Percentiles rank a stretch among this genome's conserved stretches.
Evolutionary conservation across 2,113 vertebrate genomes (phyloP).

Genomic region (Oncorhynchus clarkii): DNA sequence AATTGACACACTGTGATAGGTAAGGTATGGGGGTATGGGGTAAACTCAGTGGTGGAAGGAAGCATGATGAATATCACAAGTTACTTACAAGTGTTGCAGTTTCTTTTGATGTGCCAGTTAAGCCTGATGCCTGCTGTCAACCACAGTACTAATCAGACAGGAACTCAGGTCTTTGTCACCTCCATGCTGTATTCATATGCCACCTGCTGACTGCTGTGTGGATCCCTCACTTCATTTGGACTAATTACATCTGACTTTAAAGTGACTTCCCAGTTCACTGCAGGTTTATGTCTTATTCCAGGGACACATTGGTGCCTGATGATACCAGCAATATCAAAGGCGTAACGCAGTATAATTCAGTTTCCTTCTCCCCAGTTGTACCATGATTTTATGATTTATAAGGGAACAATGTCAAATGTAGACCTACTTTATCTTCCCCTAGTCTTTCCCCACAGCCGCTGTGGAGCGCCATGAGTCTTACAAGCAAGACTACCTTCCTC

Average conservation of each 20-base stretch:
- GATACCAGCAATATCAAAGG: constrained; percentile 16
- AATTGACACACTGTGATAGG: constrained; percentile 38
- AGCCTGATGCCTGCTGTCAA: constrained; percentile 29
- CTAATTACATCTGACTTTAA: constrained; percentile 36
- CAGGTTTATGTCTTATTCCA: constrained; percentile 16
- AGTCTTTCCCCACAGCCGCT: not conserved
- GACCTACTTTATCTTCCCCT: too few species aligned
- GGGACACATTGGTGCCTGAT: constrained; percentile 18
- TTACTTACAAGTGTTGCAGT: constrained; percentile 28
- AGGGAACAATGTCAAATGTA: not conserved
- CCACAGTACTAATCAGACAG: constrained; percentile 38
- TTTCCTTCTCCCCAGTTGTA: not conserved
- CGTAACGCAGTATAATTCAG: not conserved
- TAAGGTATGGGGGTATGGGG: constrained; percentile 51
- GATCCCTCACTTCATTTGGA: constrained; percentile 43
- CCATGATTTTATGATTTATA: not conserved
- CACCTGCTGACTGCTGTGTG: not conserved
- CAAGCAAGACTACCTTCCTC: not conserved
- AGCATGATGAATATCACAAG: constrained; percentile 10
- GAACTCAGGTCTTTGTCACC: constrained; percentile 27
- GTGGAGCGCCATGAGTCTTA: too few species aligned
- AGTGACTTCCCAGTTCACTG: constrained; percentile 22
- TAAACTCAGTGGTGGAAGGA: constrained; percentile 46
- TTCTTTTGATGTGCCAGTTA: constrained; percentile 25
- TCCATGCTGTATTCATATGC: constrained; percentile 36